Evolutionary conservation across 2,113 vertebrate genomes (phyloP).

Genomic region (Regulus satrapa): DNA sequence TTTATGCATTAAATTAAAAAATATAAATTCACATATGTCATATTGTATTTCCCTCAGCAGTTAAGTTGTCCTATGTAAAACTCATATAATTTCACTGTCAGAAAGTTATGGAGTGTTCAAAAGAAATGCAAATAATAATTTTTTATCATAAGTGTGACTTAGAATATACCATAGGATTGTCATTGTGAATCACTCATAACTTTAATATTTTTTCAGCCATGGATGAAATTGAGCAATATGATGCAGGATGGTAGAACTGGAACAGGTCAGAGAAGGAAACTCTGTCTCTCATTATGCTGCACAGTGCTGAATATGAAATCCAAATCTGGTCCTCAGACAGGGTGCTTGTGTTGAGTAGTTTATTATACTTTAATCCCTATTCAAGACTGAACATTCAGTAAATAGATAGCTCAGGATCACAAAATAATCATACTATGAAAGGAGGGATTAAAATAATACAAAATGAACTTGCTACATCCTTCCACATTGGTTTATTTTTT

Average conservation of each 20-base stretch:
- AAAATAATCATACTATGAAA: not conserved
- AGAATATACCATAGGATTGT: accelerated
- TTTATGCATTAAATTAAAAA: not conserved
- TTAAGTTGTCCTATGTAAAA: not conserved
- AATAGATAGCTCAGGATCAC: not conserved
- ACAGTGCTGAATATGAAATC: not conserved
- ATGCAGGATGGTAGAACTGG: not conserved
- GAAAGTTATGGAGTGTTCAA: not conserved
- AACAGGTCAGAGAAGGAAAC: not conserved
- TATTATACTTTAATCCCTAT: not conserved
- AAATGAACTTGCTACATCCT: not conserved
- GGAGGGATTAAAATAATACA: not conserved
- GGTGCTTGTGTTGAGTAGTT: not conserved
- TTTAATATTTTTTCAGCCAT: not conserved
- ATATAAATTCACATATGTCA: not conserved
- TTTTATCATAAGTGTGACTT: not conserved
- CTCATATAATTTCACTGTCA: not conserved
- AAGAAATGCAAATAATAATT: not conserved
- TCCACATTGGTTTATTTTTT: not conserved
- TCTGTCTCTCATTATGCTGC: not conserved
- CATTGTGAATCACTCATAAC: not conserved
- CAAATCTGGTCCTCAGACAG: not conserved
- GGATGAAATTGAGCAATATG: not conserved
- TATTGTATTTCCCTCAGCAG: not conserved
- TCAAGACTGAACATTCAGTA: not conserved